Evolutionary conservation across 2,888 invertebrate species (phyloP), one percentile per base, ranked within the genome.

Genomic region (Gisinianus flammeolus): DNA sequence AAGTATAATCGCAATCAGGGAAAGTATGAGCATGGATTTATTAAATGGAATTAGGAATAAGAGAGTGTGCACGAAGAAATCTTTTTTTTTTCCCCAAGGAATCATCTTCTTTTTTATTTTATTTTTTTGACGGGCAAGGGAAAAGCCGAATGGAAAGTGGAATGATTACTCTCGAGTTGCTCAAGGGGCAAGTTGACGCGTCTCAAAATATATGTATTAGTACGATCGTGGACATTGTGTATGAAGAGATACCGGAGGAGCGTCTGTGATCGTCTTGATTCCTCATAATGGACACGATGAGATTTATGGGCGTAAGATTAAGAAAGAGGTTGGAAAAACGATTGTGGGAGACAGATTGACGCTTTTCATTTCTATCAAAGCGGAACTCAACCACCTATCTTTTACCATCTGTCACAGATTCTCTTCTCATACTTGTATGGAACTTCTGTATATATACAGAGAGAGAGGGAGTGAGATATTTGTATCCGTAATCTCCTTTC

Each of bases 281-380:
- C 72, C 54, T 77, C 72, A 68, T 72, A 78, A 73, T 78, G 70
- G 77, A 73, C 72, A 67, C 31, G 66, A 71, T 33, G 66, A 77
- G 77, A 78, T 78, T 78, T 78, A 78, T 78, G 72, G 77, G 54
- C 67, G 67, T 67, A 56, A 73, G 72, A 78, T 73, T 73, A 73
- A 64, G 68, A 68, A 68, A 35, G 58, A 58, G 67, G 72, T 66
- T 71, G 67, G 56, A 58, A 71, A 26, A 72, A 58, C 58, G 19
- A 24, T 56, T 56, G 31, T 58, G 62, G 56, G 16, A 72, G 22
- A 31, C 33, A 54, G 58, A 56, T 72, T 58, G 56, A 72, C 62
- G 72, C n/a, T 72, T 56, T 72, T 62, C 72, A 72, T 72, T 69
- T 69, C 69, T 69, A 52, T 69, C 69, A 44, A 12, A 44, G 19